These are phyloP conservation scores for Antrozous pallidus DNA, from an alignment of 2,797 vertebrate species.

Conservation along the genomic window DNA sequence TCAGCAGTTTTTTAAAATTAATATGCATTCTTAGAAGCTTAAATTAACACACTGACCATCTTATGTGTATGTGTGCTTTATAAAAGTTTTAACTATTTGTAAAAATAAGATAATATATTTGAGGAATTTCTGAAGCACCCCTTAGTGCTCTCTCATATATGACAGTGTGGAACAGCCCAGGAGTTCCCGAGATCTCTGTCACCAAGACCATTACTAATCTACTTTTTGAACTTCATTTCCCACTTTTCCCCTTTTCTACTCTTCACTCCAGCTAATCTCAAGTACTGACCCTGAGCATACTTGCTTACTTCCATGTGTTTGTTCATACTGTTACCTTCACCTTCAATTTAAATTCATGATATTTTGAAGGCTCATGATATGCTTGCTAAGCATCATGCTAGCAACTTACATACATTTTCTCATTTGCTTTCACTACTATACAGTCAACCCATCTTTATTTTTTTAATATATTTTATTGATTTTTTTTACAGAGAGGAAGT, in stretches of 20 bases:
- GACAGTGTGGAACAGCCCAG: not conserved
- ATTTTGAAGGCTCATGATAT: conserved; percentile 7
- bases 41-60: not conserved
- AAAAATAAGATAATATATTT: conserved; percentile 5
- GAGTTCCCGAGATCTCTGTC: not conserved
- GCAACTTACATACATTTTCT: not conserved
- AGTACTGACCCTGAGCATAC: not conserved
- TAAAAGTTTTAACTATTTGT: not conserved
- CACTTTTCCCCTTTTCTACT: not conserved
- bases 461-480: too few relatives aligned
- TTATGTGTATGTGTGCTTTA: not conserved
- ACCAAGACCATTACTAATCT: not conserved
- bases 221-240: not conserved
- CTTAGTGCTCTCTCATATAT: not conserved
- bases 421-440: not conserved
- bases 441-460: not conserved
- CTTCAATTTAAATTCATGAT: not conserved
- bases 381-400: not conserved
- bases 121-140: conserved; percentile 6
- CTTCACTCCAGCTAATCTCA: not conserved
- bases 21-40: conserved; percentile 14
- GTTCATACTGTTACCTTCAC: not conserved
- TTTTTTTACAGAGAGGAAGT: too few relatives aligned
- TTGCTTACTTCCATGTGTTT: not conserved
- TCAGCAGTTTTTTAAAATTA: not conserved